Conservation (phyloP, 2,797 vertebrate species). For the Pseudopleuronectes americanus region DNA sequence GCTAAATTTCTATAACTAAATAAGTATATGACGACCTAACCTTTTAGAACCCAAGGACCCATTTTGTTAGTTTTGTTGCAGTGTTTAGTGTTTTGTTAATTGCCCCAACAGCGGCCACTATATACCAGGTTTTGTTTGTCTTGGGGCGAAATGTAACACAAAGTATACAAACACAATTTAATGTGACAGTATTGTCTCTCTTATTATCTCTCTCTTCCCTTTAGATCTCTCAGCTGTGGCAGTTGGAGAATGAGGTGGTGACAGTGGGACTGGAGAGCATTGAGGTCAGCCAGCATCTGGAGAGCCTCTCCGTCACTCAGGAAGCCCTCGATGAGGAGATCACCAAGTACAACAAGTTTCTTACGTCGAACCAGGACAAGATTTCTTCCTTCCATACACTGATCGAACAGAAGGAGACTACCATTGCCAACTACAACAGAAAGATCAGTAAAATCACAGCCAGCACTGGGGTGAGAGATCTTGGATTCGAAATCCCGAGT, state of each 20-base stretch:
- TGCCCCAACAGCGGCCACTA: no score
- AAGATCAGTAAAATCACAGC: slow-evolving; percentile 83
- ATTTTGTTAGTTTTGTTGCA: no score
- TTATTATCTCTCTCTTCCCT: not conserved
- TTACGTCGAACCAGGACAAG: slow-evolving; percentile 78
- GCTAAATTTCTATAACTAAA: no score
- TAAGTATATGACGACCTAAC: no score
- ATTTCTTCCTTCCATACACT: slow-evolving; percentile 70
- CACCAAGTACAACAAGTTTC: slow-evolving; percentile 65
- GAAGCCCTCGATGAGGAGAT: slow-evolving; percentile 84
- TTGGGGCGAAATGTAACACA: no score
- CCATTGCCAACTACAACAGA: slow-evolving; percentile 82
- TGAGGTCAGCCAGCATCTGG: slow-evolving; percentile 73
- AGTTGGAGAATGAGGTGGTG: slow-evolving; percentile 84
- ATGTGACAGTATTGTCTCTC: not conserved
- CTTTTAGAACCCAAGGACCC: no score
- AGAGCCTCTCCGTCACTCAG: slow-evolving; percentile 72
- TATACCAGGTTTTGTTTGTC: no score
- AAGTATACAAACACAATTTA: not conserved
- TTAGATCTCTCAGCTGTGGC: slow-evolving; percentile 86
- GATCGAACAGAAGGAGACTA: slow-evolving; percentile 82
- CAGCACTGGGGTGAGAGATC: slow-evolving; percentile 86
- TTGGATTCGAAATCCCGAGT: not conserved
- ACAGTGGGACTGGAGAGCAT: slow-evolving; percentile 80
- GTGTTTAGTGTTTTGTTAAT: no score